These are phyloP conservation scores for Buteo buteo DNA, from an alignment of 2,113 vertebrate species.

Conservation along the genomic window DNA sequence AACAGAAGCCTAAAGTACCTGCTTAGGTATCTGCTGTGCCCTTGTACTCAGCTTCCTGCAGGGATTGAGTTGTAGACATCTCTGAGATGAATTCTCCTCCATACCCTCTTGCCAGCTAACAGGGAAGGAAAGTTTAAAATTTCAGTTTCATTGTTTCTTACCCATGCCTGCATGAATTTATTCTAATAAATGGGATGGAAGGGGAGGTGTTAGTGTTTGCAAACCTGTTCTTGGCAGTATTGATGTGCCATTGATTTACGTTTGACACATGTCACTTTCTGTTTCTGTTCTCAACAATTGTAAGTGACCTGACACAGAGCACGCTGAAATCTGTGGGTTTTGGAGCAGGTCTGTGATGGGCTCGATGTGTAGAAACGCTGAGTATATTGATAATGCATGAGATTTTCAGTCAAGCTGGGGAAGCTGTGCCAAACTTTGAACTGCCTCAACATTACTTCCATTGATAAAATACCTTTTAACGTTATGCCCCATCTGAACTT, in stretches of 20 bases:
- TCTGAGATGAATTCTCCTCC: not conserved
- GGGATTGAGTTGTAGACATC: not conserved
- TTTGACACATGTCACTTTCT: not conserved
- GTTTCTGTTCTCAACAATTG: not conserved
- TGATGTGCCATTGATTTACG: not conserved
- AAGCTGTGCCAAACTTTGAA: not conserved
- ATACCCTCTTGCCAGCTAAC: not conserved
- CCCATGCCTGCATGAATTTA: not conserved
- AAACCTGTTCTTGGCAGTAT: not conserved
- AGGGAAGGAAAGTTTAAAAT: not conserved
- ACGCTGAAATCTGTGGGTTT: not conserved
- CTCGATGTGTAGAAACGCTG: not conserved
- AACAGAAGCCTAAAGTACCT: not conserved
- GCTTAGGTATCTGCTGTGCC: not conserved
- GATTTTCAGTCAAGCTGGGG: not conserved
- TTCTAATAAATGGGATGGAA: not conserved
- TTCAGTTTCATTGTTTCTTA: not conserved
- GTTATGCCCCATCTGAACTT: not conserved
- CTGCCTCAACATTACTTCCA: not conserved
- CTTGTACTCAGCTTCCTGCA: not conserved
- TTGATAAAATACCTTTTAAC: not conserved
- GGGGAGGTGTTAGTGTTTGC: not conserved
- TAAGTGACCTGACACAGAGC: not conserved
- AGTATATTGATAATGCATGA: not conserved
- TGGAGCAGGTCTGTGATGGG: not conserved